These are phyloP conservation scores for Colinus virginianus DNA, from an alignment of 2,113 vertebrate species.

Conservation along the genomic window DNA sequence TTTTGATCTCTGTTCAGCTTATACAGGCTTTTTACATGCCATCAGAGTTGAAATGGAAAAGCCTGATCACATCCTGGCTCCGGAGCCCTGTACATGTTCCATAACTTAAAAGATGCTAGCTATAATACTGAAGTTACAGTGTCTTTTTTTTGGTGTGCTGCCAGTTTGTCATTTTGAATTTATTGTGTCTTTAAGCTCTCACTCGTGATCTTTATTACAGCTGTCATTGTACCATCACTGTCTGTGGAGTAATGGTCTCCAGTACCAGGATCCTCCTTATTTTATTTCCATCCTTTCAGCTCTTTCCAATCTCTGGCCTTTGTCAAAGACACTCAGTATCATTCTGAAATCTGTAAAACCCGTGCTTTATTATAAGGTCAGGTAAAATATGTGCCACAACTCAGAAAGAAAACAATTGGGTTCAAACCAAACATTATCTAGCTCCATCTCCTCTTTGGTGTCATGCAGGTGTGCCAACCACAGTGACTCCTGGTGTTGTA, in stretches of 20 bases:
- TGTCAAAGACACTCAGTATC: neutral
- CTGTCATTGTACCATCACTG: fast-evolving
- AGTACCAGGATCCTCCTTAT: neutral
- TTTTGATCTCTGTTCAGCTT: neutral
- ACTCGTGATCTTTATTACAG: neutral
- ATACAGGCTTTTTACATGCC: neutral
- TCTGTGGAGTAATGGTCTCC: neutral
- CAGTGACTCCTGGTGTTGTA: neutral
- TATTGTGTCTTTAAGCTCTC: neutral
- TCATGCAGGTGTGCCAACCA: neutral
- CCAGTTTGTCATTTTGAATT: neutral
- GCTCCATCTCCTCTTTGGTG: neutral
- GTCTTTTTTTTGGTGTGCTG: neutral
- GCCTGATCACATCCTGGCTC: neutral
- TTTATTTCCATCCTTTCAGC: neutral
- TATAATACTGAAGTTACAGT: neutral
- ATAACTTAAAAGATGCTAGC: neutral
- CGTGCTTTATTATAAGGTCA: fast-evolving
- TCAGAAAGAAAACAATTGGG: neutral
- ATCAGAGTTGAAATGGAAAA: neutral
- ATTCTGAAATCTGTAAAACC: neutral
- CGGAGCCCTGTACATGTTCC: neutral
- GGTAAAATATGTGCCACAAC: neutral
- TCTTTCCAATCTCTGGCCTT: neutral
- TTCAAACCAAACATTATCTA: neutral